These are phyloP conservation scores for Parochlus steinenii DNA, from an alignment of 2,888 invertebrate species.

Conservation along the genomic window DNA sequence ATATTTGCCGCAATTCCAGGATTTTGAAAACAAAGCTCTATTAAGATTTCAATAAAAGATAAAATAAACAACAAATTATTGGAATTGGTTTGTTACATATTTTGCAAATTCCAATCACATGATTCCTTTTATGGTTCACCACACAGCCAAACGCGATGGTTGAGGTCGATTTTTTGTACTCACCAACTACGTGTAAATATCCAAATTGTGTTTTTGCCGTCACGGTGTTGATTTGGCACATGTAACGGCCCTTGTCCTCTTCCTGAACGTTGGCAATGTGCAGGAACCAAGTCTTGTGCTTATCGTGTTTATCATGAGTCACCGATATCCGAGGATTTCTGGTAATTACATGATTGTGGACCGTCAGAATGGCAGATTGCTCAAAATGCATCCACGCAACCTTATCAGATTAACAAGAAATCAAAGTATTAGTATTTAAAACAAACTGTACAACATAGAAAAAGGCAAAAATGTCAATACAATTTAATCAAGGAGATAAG, in stretches of 20 bases:
- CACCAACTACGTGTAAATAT: constrained; percentile 81
- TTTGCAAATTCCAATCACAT: too few relatives aligned
- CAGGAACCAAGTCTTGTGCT: constrained; percentile 78
- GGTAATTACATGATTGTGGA: constrained; percentile 88
- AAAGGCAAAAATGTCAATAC: too few relatives aligned
- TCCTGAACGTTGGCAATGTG: constrained; percentile 85
- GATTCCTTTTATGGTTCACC: too few relatives aligned
- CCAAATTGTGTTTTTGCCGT: constrained; percentile 87
- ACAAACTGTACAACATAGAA: too few relatives aligned
- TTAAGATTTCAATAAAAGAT: too few relatives aligned
- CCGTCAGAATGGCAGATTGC: constrained; percentile 81
- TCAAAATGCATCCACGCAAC: constrained; percentile 95
- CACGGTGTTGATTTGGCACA: constrained; percentile 89
- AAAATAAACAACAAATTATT: too few relatives aligned
- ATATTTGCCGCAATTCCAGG: too few relatives aligned
- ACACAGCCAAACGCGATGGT: neutral
- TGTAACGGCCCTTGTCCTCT: constrained; percentile 81
- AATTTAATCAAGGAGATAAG: too few relatives aligned
- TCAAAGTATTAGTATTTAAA: too few relatives aligned
- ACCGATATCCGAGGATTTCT: constrained; percentile 83
- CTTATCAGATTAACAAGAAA: too few relatives aligned
- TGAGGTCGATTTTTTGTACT: constrained; percentile 28
- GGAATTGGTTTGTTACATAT: too few relatives aligned
- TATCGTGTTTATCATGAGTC: constrained; percentile 68
- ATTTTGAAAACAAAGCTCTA: too few relatives aligned